Percentiles rank a stretch among this genome's conserved stretches.
phyloP scores from a whole-genome alignment of 2,113 vertebrate genomes.

The Oreochromis tanganicae region DNA sequence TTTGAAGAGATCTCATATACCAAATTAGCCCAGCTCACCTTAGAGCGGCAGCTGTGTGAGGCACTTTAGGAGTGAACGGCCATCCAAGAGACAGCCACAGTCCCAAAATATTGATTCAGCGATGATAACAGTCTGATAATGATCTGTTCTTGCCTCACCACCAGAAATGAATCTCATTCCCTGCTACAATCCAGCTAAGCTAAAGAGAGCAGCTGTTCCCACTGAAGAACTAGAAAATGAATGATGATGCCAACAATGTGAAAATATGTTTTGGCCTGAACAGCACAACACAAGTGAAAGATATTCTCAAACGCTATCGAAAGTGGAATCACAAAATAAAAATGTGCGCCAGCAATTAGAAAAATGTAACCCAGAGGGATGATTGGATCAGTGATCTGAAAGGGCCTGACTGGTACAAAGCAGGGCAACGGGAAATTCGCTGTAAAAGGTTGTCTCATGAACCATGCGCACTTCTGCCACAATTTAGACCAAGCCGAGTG shows the following conservation, averaged over 20 bases:
- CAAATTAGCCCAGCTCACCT: slow-evolving; percentile 31
- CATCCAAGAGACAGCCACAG: neutral
- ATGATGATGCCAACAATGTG: slow-evolving; percentile 5
- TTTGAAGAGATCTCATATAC: slow-evolving; percentile 37
- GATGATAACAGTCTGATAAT: neutral
- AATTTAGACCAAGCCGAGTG: slow-evolving; percentile 18
- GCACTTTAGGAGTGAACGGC: slow-evolving; percentile 9
- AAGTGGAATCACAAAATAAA: neutral
- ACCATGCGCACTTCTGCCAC: slow-evolving; percentile 3
- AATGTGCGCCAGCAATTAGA: neutral
- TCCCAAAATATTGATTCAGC: neutral
- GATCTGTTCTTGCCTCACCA: neutral
- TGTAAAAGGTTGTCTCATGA: slow-evolving; percentile 16
- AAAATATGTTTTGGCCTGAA: neutral
- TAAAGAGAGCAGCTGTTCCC: slow-evolving; percentile 2
- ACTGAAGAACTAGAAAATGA: slow-evolving; percentile 7
- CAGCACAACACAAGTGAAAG: neutral
- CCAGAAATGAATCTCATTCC: neutral
- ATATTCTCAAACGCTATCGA: neutral
- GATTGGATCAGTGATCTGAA: slow-evolving; percentile 27
- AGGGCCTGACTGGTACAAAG: slow-evolving; percentile 9
- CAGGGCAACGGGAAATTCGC: neutral
- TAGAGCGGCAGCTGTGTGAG: neutral
- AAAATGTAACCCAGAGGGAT: neutral
- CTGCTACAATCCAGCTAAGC: neutral